These are phyloP conservation scores for Stenurella melanura DNA, from an alignment of 2,888 invertebrate species.

Conservation along the genomic window DNA sequence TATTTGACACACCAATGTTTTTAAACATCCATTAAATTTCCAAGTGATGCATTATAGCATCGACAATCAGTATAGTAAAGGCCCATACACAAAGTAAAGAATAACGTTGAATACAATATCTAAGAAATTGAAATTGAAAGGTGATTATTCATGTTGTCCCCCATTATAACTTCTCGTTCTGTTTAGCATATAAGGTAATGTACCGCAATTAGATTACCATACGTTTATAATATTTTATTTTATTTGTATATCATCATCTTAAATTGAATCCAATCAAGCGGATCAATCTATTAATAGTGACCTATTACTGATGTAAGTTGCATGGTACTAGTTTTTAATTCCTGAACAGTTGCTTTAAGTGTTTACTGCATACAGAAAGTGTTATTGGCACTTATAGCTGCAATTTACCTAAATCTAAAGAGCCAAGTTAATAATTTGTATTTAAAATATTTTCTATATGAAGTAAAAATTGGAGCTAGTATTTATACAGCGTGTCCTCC, in stretches of 20 bases:
- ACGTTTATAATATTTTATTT: constrained; percentile 14
- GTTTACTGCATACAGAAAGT: not conserved
- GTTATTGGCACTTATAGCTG: not conserved
- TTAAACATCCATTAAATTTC: not conserved
- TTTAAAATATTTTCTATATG: not conserved
- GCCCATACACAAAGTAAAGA: not conserved
- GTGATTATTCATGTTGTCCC: not conserved
- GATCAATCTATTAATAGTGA: constrained; percentile 33
- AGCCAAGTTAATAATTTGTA: not conserved
- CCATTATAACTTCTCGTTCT: constrained; percentile 28
- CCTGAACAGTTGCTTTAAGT: not conserved
- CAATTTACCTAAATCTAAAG: not conserved
- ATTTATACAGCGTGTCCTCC: too few relatives aligned
- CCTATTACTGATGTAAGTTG: constrained; percentile 20
- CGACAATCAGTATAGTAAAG: not conserved
- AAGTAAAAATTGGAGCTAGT: too few relatives aligned
- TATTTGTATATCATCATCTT: constrained; percentile 16
- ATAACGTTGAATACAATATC: not conserved
- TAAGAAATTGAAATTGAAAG: not conserved
- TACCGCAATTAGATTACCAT: not conserved
- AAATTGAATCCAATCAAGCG: constrained; percentile 13
- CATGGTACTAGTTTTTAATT: not conserved
- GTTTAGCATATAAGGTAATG: constrained; percentile 26
- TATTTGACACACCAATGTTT: not conserved
- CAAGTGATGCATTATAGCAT: not conserved